Percentiles rank a stretch among this genome's conserved stretches.
phyloP scores from a whole-genome alignment of 2,797 vertebrate genomes.

The Ciconia nigra region DNA sequence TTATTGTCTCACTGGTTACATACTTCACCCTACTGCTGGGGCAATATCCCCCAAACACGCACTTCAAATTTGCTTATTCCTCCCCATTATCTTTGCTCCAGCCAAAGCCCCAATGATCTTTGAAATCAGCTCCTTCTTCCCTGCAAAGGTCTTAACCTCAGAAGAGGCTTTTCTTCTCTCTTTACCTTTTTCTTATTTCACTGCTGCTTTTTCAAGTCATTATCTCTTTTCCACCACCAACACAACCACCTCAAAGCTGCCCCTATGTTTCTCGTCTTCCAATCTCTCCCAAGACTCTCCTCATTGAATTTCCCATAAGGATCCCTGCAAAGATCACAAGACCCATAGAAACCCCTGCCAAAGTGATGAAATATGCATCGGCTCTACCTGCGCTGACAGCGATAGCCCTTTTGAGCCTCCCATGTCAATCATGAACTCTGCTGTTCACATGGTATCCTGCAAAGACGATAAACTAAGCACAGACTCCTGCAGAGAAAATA shows the following conservation, averaged over 20 bases:
- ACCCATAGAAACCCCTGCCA: not conserved
- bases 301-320: slow-evolving; percentile 1
- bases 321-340: not conserved
- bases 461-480: not conserved
- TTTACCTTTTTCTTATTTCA: not conserved
- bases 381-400: not conserved
- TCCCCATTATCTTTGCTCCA: not conserved
- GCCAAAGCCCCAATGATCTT: not conserved
- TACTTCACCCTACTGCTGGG: not conserved
- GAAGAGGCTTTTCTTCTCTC: not conserved
- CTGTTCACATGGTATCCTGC: not conserved
- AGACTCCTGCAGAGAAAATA: slow-evolving; percentile 21
- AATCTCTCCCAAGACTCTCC: not conserved
- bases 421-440: not conserved
- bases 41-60: not conserved
- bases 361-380: slow-evolving; percentile 30
- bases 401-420: not conserved
- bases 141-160: not conserved
- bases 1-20: not conserved
- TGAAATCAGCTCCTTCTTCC: not conserved
- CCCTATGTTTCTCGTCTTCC: not conserved
- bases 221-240: not conserved
- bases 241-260: not conserved
- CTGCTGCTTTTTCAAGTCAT: not conserved
- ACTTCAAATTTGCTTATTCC: not conserved